Percentiles rank a stretch among this genome's conserved stretches.
Conservation (phyloP, 1,140 invertebrate species). For the Macrocentrus cingulum region DNA sequence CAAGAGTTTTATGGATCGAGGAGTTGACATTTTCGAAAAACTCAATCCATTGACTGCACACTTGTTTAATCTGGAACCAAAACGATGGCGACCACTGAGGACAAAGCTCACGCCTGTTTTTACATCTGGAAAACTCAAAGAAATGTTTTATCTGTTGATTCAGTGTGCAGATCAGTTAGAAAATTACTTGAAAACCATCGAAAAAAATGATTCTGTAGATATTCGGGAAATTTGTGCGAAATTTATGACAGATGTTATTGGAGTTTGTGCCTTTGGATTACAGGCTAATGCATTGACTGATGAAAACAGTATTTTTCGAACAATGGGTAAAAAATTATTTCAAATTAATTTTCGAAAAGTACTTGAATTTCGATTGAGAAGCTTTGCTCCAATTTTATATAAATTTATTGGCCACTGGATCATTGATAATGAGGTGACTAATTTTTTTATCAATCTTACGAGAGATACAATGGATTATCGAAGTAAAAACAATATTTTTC, state of each 20-base stretch:
- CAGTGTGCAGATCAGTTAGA: slow-evolving; percentile 53
- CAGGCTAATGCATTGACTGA: slow-evolving; percentile 58
- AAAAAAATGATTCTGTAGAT: slow-evolving; percentile 54
- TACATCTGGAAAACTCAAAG: slow-evolving; percentile 58
- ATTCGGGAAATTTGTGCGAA: slow-evolving; percentile 56
- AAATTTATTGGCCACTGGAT: not conserved
- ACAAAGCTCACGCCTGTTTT: slow-evolving; percentile 50
- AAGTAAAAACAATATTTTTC: not conserved
- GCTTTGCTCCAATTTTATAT: slow-evolving; percentile 2
- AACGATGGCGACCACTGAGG: slow-evolving; percentile 21
- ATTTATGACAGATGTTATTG: slow-evolving; percentile 62
- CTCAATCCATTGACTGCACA: slow-evolving; percentile 44
- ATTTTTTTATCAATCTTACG: slow-evolving; percentile 5
- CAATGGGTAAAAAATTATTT: slow-evolving; percentile 42
- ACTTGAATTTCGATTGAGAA: not conserved
- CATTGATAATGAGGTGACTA: not conserved
- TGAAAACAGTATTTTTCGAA: slow-evolving; percentile 55
- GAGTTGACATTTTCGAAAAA: slow-evolving; percentile 38
- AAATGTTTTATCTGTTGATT: slow-evolving; percentile 54
- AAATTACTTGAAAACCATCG: slow-evolving; percentile 42
- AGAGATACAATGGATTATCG: slow-evolving; percentile 12
- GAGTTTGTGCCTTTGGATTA: slow-evolving; percentile 62
- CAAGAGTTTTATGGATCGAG: slow-evolving; percentile 51
- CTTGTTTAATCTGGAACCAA: slow-evolving; percentile 42
- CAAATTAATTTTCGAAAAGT: not conserved